A percentile compares a stretch with the other conserved stretches of the same genome.
phyloP scores from a whole-genome alignment of 2,113 vertebrate species.

The Callipepla californica region DNA sequence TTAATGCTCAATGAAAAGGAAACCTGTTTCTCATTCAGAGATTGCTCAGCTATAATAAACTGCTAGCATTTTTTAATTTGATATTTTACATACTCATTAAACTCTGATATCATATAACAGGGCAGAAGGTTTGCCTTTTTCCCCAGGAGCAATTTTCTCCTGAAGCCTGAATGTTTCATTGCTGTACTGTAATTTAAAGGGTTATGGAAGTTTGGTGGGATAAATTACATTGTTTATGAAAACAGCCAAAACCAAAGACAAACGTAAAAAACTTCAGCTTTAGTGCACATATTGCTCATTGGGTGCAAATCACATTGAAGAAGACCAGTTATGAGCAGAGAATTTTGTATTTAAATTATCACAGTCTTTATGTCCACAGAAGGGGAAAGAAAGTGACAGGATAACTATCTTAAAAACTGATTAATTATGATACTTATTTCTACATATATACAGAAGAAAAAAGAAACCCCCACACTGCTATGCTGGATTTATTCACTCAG shows the following conservation, averaged over 20 bases:
- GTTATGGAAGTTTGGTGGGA: constrained; percentile 36
- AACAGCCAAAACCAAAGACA: constrained; percentile 29
- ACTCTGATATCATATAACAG: constrained; percentile 58
- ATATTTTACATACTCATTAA: constrained; percentile 76
- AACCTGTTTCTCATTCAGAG: constrained; percentile 75
- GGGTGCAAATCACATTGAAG: not conserved
- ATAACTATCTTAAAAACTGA: not conserved
- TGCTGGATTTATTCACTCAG: not conserved
- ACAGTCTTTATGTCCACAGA: not conserved
- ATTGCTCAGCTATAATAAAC: constrained; percentile 76
- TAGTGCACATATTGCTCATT: not conserved
- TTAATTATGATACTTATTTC: not conserved
- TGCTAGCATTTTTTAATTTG: constrained; percentile 75
- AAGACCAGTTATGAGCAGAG: not conserved
- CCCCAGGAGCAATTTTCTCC: constrained; percentile 61
- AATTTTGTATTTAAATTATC: not conserved
- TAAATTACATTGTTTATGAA: constrained; percentile 45
- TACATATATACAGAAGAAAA: not conserved
- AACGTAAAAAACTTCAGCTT: not conserved
- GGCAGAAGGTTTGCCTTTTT: constrained; percentile 69
- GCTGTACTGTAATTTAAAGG: constrained; percentile 55
- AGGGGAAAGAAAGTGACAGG: not conserved
- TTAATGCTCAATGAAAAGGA: constrained; percentile 74
- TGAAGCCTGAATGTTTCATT: constrained; percentile 60
- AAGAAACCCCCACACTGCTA: not conserved